A percentile compares a stretch with the other conserved stretches of the same genome.
phyloP scores from a whole-genome alignment of 2,888 invertebrate genomes.

The Atethmia centrago region DNA sequence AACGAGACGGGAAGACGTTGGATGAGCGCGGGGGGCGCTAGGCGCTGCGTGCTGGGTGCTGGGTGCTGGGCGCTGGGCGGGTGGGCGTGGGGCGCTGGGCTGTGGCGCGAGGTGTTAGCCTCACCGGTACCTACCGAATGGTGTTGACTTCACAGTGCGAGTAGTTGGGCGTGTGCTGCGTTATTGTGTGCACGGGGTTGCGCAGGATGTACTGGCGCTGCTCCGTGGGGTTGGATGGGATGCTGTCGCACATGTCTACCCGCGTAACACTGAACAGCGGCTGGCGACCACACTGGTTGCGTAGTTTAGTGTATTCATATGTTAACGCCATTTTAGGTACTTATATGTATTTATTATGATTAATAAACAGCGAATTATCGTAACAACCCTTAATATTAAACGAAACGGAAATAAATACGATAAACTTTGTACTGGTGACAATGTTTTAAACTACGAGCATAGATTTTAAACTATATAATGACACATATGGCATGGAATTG shows the following conservation, averaged over 20 bases:
- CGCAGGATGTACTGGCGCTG: constrained; percentile 85
- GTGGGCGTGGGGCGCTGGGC: not conserved
- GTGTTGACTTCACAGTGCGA: constrained; percentile 91
- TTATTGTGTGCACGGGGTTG: constrained; percentile 88
- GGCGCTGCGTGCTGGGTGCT: no score
- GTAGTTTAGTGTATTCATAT: constrained; percentile 84
- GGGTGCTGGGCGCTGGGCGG: not conserved
- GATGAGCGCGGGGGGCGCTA: not conserved
- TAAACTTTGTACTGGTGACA: not conserved
- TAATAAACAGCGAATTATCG: not conserved
- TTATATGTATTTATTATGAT: not conserved
- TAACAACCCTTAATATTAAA: not conserved
- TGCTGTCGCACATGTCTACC: constrained; percentile 79
- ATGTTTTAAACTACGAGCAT: not conserved
- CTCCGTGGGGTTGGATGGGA: constrained; percentile 75
- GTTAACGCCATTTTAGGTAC: constrained; percentile 73
- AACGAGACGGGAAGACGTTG: constrained; percentile 4
- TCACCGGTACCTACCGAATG: constrained; percentile 71
- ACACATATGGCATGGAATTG: not conserved
- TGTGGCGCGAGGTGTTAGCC: fast-evolving
- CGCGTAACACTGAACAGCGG: constrained; percentile 87
- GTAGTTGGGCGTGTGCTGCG: constrained; percentile 84
- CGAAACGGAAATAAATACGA: not conserved
- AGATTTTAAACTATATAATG: not conserved
- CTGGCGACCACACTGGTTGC: constrained; percentile 86